Evolutionary conservation across 2,797 vertebrate genomes (phyloP).

Genomic region (Synanceia verrucosa): DNA sequence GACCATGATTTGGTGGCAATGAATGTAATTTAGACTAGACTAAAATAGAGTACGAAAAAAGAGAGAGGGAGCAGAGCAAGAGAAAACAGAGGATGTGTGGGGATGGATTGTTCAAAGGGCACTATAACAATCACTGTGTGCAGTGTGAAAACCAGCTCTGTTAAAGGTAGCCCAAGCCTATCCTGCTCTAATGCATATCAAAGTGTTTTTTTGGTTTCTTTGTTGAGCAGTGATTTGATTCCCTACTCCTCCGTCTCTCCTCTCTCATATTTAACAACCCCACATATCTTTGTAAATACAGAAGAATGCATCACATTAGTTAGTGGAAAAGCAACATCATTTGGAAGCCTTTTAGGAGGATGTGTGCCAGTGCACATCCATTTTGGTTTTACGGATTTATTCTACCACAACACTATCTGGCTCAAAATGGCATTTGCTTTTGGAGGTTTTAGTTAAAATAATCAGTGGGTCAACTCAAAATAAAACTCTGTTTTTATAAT

Average conservation of each 20-base stretch:
- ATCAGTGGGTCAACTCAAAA: background rate
- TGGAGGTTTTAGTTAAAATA: background rate
- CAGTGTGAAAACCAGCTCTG: conserved; percentile 53
- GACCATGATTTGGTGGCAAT: conserved; percentile 40
- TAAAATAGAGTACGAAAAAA: conserved; percentile 33
- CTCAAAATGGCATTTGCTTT: background rate
- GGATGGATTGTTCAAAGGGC: conserved; percentile 42
- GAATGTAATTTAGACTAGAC: conserved; percentile 50
- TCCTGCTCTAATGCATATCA: conserved; percentile 59
- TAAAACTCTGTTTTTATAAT: background rate
- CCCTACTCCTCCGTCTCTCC: conserved; percentile 1
- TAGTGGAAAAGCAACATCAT: conserved; percentile 49
- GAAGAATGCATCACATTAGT: conserved; percentile 41
- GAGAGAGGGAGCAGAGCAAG: conserved; percentile 8
- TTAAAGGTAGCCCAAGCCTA: conserved; percentile 48
- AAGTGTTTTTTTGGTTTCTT: conserved; percentile 47
- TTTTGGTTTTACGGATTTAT: background rate
- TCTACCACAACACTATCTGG: background rate
- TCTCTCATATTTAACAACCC: conserved; percentile 46
- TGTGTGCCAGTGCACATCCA: background rate
- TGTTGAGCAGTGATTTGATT: conserved; percentile 51
- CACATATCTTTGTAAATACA: conserved; percentile 46
- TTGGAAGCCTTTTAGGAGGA: conserved; percentile 34
- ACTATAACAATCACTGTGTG: conserved; percentile 34
- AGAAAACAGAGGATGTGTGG: conserved; percentile 30